Base-by-base conservation (phyloP, 2,888 invertebrate species). In the Chaetoderma sp. region DNA sequence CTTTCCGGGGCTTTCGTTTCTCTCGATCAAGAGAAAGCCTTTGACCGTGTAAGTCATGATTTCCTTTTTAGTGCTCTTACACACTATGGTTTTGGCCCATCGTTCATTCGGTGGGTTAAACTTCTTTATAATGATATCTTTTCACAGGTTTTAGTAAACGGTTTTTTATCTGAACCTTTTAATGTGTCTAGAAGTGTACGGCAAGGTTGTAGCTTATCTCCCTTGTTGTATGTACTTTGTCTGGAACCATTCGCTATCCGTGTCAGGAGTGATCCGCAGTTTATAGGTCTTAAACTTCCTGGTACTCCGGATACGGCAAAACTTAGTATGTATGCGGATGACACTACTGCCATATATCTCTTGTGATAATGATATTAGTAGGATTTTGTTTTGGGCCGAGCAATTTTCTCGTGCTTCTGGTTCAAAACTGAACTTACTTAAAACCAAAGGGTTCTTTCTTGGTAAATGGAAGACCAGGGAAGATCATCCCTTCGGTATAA, bases 21-120 rank as follows among this genome's bases (percentile, higher is more conserved):
- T 62, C 36, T 74, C 28, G 75, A 77, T 49, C 77, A 75, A 60
- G 72, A 70, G 47, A 77, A 75, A 42, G 74, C 73, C 1, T 75
- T 75, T 42, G 73, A 75, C 54, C 57, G 74, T 42, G 74, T 74
- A 10, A 65, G 60, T 32, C 69, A 71, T 55, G 56, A 62, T 18
- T 75, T 63, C 59, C n/a, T 76, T 25, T 70, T 67, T 63, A 59
- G 68, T 47, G 59, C 61, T 8, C 52, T 77, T 32, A 3, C 52
- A 10, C 32, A 62, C 8, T 74, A 70, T 62, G 71, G 72, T 16
- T 73, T 77, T 70, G 58, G 67, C 23, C 25, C 60, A 25, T 42
- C 59, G 36, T 69, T 75, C 25, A 63, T 72, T 28, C 36, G 67
- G 4, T 72, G 70, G 68, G 67, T 75, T 25, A 60, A 64, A 45